phyloP scores from a whole-genome alignment of 1,140 invertebrate species.

The Eueides isabella region DNA sequence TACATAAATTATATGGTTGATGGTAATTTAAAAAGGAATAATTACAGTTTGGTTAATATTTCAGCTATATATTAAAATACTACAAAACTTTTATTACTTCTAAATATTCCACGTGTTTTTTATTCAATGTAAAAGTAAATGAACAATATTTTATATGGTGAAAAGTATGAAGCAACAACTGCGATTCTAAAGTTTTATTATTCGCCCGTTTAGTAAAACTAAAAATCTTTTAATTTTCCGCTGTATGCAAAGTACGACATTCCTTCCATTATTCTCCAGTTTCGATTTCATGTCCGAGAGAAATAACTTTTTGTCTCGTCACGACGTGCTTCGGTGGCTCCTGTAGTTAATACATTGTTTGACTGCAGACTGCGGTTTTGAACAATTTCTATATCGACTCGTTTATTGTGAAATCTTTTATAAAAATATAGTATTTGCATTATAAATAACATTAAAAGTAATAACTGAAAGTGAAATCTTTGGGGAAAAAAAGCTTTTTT shows the following conservation, averaged over 20 bases:
- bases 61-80: too few species aligned
- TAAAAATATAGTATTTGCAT: conserved; percentile 52
- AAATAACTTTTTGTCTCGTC: conserved; percentile 72
- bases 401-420: conserved; percentile 53
- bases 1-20: not conserved
- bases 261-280: conserved; percentile 65
- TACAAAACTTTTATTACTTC: too few species aligned
- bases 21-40: too few species aligned
- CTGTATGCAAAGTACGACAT: conserved; percentile 68
- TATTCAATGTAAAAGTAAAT: not conserved
- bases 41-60: too few species aligned
- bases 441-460: conserved; percentile 18
- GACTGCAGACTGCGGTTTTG: conserved; percentile 61
- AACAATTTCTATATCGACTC: conserved; percentile 61
- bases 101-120: too few species aligned
- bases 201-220: conserved; percentile 55
- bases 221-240: conserved; percentile 77
- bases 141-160: not conserved
- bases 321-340: conserved; percentile 61
- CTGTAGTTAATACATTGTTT: conserved; percentile 59
- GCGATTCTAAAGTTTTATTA: conserved; percentile 49
- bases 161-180: not conserved
- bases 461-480: conserved; percentile 73
- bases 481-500: conserved; percentile 42
- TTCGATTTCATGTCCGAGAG: conserved; percentile 70